Evolutionary conservation across 2,797 vertebrate species (phyloP), one percentile per base, ranked within the genome.

Genomic region (Dermochelys coriacea): DNA sequence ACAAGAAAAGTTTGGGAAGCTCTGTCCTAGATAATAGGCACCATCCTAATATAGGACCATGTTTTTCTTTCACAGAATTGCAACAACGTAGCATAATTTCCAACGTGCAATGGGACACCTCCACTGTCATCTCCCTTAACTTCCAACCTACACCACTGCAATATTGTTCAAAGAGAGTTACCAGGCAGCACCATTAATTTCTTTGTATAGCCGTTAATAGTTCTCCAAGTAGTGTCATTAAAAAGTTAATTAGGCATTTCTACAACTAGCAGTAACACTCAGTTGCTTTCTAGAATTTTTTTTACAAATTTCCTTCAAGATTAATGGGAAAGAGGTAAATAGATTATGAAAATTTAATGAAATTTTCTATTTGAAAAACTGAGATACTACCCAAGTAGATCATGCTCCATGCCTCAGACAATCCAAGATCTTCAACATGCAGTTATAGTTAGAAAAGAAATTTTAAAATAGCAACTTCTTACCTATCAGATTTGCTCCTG

Each of bases 61-160:
- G 0, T 34, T 87, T 80, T 94, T 89, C 47, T 91, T 55, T 51
- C 83, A 95, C 82, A 37, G 41, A 94, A 74, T 16, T 85, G 85
- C 55, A 93, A 29, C 55, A 89, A 89, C 37, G 37, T 82, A 86
- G 37, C 1, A 0, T 3, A 94, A 91, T 37, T 52, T 85, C 84
- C 49, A 89, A 49, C 21, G 3, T 78, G 80, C 51, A 80, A 85
- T 68, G 84, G 85, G 51, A 55, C 37, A 61, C 51, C 81, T 86
- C 55, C 82, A 91, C 19, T 90, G 59, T 80, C 29, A 82, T 41
- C 68, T 71, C 75, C 85, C 5, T 80, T 68, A 74, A 55, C 55
- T 54, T 77, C 90, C 59, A 86, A 82, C 68, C n/a, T 82, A 74
- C 45, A 88, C 71, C 80, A 91, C 77, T 86, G 52, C 86, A 71